phyloP scores from a whole-genome alignment of 2,113 vertebrate genomes.

The Clarias gariepinus region DNA sequence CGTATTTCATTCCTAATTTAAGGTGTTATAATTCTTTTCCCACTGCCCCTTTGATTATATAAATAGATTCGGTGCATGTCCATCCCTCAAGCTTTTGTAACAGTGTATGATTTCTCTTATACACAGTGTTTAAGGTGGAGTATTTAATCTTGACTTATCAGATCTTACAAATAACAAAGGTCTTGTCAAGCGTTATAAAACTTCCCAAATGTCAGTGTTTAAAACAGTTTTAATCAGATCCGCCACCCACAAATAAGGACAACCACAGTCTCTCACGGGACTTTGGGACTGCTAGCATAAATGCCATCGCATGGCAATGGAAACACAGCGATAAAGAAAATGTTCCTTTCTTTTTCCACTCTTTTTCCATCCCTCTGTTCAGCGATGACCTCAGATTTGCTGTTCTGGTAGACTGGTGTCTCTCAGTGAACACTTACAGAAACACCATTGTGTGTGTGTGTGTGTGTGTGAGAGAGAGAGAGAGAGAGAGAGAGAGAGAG shows the following conservation, averaged over 20 bases:
- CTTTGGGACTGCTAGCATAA: background rate
- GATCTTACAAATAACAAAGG: background rate
- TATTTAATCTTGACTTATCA: background rate
- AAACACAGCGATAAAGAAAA: constrained; percentile 23
- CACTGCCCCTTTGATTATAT: background rate
- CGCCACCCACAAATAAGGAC: background rate
- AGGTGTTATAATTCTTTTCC: no score
- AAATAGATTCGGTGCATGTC: background rate
- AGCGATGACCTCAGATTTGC: constrained; percentile 47
- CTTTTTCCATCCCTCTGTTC: constrained; percentile 15
- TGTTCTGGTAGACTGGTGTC: constrained; percentile 47
- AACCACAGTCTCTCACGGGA: background rate
- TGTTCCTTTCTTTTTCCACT: background rate
- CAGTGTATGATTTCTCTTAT: background rate
- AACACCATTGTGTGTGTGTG: constrained; percentile 38
- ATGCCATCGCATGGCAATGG: background rate
- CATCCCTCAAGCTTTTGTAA: background rate
- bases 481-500: no score
- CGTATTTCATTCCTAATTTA: no score
- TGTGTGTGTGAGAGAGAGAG: no score
- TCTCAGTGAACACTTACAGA: constrained; percentile 42
- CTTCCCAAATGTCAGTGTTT: background rate
- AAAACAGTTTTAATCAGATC: no score
- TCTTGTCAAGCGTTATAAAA: background rate
- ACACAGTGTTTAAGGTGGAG: background rate